Evolutionary conservation across 2,888 invertebrate species (phyloP).

Genomic region (Ochropacha duplaris): DNA sequence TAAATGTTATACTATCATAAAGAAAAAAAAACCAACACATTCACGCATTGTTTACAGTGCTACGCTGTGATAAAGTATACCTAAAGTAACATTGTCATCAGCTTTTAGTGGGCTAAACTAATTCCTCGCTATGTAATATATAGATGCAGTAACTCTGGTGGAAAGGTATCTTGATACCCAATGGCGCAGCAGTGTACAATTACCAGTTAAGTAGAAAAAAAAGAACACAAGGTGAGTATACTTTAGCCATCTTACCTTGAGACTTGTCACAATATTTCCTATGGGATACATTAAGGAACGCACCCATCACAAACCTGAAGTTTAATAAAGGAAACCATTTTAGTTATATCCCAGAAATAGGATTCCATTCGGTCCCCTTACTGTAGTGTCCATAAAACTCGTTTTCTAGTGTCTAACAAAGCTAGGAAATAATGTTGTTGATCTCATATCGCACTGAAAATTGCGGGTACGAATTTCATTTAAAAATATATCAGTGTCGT

Average conservation of each 20-base stretch:
- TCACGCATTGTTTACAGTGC: no score
- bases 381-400: constrained; percentile 62
- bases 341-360: constrained; percentile 51
- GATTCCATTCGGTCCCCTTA: constrained; percentile 52
- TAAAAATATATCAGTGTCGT: background rate
- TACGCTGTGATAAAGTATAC: no score
- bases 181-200: constrained; percentile 5
- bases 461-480: constrained; percentile 41
- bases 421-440: constrained; percentile 45
- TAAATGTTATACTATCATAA: no score
- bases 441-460: constrained; percentile 40
- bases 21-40: no score
- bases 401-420: constrained; percentile 49
- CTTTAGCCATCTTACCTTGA: constrained; percentile 19
- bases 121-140: no score
- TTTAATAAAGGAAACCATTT: constrained; percentile 62
- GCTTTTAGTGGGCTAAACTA: no score
- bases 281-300: constrained; percentile 61
- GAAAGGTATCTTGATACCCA: background rate
- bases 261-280: constrained; percentile 67
- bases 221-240: background rate
- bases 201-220: constrained; percentile 1
- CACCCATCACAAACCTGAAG: constrained; percentile 57
- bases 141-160: no score
- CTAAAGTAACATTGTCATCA: no score